Conservation (phyloP, 2,113 vertebrate genomes). For the Myiopsitta monachus region DNA sequence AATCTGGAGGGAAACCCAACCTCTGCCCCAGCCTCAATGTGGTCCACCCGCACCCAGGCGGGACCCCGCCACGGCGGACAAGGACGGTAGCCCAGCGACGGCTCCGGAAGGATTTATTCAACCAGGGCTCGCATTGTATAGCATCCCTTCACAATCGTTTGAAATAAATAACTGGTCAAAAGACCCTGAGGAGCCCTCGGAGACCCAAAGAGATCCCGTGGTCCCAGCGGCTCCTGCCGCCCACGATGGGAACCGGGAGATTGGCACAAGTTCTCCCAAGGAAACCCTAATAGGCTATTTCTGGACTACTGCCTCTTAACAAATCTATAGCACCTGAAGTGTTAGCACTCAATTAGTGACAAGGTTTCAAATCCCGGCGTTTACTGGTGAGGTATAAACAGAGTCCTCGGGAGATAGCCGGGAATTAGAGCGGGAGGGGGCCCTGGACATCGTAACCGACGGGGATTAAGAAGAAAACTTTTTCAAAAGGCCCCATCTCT, state of each 20-base stretch:
- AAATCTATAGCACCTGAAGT: conserved; percentile 73
- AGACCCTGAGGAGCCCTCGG: not conserved
- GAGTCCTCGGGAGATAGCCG: conserved; percentile 58
- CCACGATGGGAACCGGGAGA: not conserved
- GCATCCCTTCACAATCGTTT: not conserved
- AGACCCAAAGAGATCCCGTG: not conserved
- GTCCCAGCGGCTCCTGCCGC: not conserved
- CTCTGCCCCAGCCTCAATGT: not conserved
- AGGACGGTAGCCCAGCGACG: not conserved
- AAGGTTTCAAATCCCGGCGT: conserved; percentile 55
- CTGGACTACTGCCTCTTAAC: conserved; percentile 71
- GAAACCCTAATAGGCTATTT: conserved; percentile 70
- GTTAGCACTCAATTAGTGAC: conserved; percentile 72
- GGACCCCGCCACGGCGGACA: not conserved
- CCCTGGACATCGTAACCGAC: not conserved
- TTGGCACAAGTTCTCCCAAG: conserved; percentile 30
- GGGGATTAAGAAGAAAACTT: conserved; percentile 54
- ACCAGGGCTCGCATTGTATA: not conserved
- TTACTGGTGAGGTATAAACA: conserved; percentile 69
- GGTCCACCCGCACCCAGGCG: rapidly evolving
- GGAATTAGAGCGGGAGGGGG: conserved; percentile 28
- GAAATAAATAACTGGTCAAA: not conserved
- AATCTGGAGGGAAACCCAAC: not conserved
- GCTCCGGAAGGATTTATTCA: not conserved
- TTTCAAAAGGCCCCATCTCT: conserved; percentile 41